phyloP scores from a whole-genome alignment of 2,797 vertebrate genomes.

The Phylloscopus collybita region DNA sequence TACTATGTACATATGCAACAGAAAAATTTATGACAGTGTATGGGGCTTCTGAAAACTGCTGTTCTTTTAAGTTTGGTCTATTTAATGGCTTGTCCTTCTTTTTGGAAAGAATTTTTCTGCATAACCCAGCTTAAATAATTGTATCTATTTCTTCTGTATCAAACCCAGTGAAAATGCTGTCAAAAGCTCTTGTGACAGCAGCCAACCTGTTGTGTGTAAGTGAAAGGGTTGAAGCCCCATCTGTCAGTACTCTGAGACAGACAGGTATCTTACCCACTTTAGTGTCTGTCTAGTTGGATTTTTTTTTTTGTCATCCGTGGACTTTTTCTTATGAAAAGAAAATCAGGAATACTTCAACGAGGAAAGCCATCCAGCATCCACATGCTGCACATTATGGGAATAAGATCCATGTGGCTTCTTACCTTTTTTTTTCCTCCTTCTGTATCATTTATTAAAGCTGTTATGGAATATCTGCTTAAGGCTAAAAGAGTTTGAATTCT shows the following conservation, averaged over 20 bases:
- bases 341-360: neutral
- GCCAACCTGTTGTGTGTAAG: neutral
- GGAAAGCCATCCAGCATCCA: neutral
- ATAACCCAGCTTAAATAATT: neutral
- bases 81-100: neutral
- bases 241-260: neutral
- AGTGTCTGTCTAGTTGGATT: neutral
- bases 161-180: neutral
- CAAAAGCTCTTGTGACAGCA: neutral
- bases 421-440: neutral
- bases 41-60: neutral
- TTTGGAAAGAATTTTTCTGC: neutral
- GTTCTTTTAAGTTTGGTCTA: neutral
- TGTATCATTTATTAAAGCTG: constrained; percentile 19
- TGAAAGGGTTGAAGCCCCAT: neutral
- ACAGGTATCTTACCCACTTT: neutral
- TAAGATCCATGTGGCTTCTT: neutral
- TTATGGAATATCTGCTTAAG: constrained; percentile 18
- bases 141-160: neutral
- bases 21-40: neutral
- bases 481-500: constrained; percentile 29
- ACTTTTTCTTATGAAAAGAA: neutral
- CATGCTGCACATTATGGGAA: neutral
- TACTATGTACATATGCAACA: neutral
- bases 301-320: neutral